Evolutionary conservation across 2,888 invertebrate genomes (phyloP), one percentile per base, ranked within the genome.

Genomic region (Nephrotoma guestfalica): DNA sequence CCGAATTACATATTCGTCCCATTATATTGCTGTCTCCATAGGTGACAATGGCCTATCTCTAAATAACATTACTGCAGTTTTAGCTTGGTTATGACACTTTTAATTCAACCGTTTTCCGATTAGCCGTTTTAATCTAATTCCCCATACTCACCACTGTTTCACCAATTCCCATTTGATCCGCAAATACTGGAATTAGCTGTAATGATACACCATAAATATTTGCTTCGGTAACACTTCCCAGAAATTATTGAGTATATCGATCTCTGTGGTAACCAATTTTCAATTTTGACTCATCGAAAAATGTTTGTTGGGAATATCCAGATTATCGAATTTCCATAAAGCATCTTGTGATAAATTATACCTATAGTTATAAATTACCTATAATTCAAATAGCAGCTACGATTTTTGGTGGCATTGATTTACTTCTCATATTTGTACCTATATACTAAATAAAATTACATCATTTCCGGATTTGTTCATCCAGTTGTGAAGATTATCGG

Each of bases 221-320:
- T 30, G 7, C 1, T 15, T 85, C 85, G 6, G 85, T 95, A 91
- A 96, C 93, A 88, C 96, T 96, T 40, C 96, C 93, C 0, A 96
- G 92, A 18, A 96, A 96, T 4, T 91, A 89, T 30, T 89, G 90
- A 0, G 90, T 90, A 90, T 89, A 57, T n/a, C 89, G 0, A 88
- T 89, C 51, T 91, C 89, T 15, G 92, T 87, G 47, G 91, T 91
- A 42, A 90, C 88, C 86, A 2, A 30, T 30, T 30, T 30, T 30
- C 30, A 30, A 30, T 30, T 30, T 3, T 30, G 30, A 2, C 30
- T 30, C 3, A 30, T 30, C 30, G 30, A 30, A 30, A 30, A 30
- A 30, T 30, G 2, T 30, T 2, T 30, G 30, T 30, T 30, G 30
- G 30, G 30, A 30, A 30, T 30, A 30, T 30, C 30, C 30, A 30